A percentile compares a stretch with the other conserved stretches of the same genome.
Conservation (phyloP, 2,113 vertebrate species). For the Phaethon lepturus region DNA sequence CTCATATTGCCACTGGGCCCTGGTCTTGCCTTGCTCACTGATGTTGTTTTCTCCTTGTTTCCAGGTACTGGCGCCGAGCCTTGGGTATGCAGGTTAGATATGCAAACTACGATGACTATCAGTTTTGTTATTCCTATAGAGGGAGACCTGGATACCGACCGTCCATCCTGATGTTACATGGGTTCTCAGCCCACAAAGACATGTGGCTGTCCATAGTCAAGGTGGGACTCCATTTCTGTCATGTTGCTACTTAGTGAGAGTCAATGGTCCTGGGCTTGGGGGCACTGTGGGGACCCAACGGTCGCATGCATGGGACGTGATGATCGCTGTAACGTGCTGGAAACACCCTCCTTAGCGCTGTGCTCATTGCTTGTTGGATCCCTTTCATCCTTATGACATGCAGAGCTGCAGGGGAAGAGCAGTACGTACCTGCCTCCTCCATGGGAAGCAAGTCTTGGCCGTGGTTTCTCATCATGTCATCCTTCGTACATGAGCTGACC, state of each 20-base stretch:
- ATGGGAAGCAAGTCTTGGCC: not conserved
- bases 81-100: conserved; percentile 87
- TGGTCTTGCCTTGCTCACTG: not conserved
- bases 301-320: not conserved
- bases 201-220: conserved; percentile 92
- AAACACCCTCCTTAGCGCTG: not conserved
- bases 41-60: not conserved
- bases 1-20: not conserved
- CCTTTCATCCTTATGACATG: not conserved
- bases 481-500: not conserved
- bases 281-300: rapidly evolving
- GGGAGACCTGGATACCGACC: conserved; percentile 83
- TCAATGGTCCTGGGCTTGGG: not conserved
- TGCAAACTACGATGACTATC: conserved; percentile 79
- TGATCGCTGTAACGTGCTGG: not conserved
- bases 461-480: not conserved
- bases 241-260: not conserved
- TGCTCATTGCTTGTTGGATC: not conserved
- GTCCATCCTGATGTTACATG: conserved; percentile 91
- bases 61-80: conserved; percentile 86
- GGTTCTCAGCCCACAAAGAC: conserved; percentile 91
- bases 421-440: not conserved
- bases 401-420: not conserved
- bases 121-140: conserved; percentile 90
- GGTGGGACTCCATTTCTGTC: conserved; percentile 69